A percentile compares a stretch with the other conserved stretches of the same genome.
phyloP scores from a whole-genome alignment of 2,797 vertebrate species.

The Onychomys leucogaster region DNA sequence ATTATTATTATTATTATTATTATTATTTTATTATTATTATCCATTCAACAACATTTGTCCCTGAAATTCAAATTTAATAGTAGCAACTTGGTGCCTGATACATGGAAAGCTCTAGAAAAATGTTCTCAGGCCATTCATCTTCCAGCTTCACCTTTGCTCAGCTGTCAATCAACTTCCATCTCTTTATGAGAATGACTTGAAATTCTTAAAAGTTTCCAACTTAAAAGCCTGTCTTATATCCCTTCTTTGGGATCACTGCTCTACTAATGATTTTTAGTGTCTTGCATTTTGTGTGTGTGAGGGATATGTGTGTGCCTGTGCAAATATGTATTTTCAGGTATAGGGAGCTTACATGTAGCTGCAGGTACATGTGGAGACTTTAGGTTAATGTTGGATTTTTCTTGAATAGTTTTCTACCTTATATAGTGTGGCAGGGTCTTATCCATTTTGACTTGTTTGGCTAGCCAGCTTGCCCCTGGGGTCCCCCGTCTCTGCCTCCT shows the following conservation, averaged over 20 bases:
- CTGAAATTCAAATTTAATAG: slow-evolving; percentile 53
- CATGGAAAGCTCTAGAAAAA: neutral
- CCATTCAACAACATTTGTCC: slow-evolving; percentile 48
- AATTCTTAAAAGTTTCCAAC: neutral
- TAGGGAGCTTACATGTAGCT: neutral
- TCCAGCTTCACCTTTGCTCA: neutral
- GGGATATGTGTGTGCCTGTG: neutral
- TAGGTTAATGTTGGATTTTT: neutral
- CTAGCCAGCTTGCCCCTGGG: neutral
- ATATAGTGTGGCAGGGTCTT: neutral
- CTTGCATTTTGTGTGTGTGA: neutral
- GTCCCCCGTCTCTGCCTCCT: neutral
- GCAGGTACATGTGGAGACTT: neutral
- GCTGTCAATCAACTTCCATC: neutral
- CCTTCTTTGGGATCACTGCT: neutral
- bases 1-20: too few relatives aligned
- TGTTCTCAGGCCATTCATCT: neutral
- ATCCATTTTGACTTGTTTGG: neutral
- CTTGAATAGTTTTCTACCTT: neutral
- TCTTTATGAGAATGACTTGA: slow-evolving; percentile 31
- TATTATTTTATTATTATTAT: too few relatives aligned
- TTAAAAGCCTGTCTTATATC: slow-evolving; percentile 12
- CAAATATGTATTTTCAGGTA: neutral
- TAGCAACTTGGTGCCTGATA: neutral
- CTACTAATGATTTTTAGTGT: neutral